A percentile compares a stretch with the other conserved stretches of the same genome.
Conservation (phyloP, 2,888 invertebrate genomes). For the Macaria notata region DNA sequence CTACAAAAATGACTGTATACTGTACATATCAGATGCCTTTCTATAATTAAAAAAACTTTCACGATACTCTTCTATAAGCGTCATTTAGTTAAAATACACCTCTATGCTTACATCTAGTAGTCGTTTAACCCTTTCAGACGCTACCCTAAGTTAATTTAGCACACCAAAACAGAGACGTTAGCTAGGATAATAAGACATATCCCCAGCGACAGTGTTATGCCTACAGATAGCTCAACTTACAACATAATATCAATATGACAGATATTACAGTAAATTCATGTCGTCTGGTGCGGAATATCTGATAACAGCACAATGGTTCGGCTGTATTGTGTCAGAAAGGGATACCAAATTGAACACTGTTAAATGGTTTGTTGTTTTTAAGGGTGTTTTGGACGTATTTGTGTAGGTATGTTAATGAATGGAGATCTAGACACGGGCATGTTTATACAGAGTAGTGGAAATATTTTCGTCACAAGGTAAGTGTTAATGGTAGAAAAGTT, state of each 20-base stretch:
- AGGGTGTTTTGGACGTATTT: not conserved
- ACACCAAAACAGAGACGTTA: conserved; percentile 65
- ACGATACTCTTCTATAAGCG: no score
- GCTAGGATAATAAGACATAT: conserved; percentile 68
- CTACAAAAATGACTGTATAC: no score
- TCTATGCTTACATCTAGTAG: no score
- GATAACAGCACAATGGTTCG: conserved; percentile 48
- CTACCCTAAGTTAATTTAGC: no score
- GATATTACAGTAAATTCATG: conserved; percentile 45
- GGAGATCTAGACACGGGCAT: no score
- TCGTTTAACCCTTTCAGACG: no score
- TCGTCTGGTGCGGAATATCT: conserved; percentile 47
- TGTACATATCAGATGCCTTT: no score
- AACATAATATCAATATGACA: conserved; percentile 50
- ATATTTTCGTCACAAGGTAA: no score
- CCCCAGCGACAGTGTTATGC: conserved; percentile 63
- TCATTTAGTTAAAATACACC: no score
- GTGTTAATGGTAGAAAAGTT: no score
- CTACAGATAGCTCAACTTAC: conserved; percentile 40
- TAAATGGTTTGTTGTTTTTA: conserved; percentile 15
- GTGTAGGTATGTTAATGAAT: no score
- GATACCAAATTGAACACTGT: conserved; percentile 34
- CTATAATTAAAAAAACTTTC: not conserved
- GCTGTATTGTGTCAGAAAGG: conserved; percentile 42
- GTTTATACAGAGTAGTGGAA: no score